These are phyloP conservation scores for Gymnothorax reevesii DNA, from an alignment of 2,797 vertebrate genomes.

Conservation along the genomic window DNA sequence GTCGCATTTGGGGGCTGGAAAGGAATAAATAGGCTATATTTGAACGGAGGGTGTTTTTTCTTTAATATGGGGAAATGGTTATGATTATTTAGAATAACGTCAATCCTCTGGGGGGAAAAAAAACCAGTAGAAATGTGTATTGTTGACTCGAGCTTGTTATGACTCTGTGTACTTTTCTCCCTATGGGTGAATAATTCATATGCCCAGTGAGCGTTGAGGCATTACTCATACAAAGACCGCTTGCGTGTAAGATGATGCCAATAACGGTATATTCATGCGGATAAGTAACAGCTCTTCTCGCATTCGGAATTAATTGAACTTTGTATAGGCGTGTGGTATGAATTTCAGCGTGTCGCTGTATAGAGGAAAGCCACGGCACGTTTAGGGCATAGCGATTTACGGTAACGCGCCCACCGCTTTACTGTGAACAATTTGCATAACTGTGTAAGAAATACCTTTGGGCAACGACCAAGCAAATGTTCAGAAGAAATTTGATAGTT, in stretches of 20 bases:
- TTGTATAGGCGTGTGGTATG: background rate
- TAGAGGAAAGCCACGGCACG: background rate
- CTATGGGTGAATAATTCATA: conserved; percentile 11
- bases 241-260: conserved; percentile 5
- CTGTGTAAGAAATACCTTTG: background rate
- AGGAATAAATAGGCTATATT: background rate
- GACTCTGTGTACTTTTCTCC: background rate
- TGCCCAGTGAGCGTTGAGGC: background rate
- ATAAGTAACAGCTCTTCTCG: background rate
- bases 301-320: background rate
- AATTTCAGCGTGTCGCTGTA: background rate
- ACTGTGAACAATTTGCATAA: conserved; percentile 12
- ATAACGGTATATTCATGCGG: background rate
- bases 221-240: conserved; percentile 18
- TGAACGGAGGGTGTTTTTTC: background rate
- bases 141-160: background rate
- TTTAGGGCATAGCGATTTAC: background rate
- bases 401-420: background rate
- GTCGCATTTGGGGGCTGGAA: background rate
- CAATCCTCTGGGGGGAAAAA: background rate
- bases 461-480: conserved; percentile 12
- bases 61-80: background rate
- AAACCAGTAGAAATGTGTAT: background rate
- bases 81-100: no score
- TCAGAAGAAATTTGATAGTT: conserved; percentile 5